Evolutionary conservation across 1,140 invertebrate species (phyloP), one percentile per base, ranked within the genome.

Genomic region (Melipona quadrifasciata): DNA sequence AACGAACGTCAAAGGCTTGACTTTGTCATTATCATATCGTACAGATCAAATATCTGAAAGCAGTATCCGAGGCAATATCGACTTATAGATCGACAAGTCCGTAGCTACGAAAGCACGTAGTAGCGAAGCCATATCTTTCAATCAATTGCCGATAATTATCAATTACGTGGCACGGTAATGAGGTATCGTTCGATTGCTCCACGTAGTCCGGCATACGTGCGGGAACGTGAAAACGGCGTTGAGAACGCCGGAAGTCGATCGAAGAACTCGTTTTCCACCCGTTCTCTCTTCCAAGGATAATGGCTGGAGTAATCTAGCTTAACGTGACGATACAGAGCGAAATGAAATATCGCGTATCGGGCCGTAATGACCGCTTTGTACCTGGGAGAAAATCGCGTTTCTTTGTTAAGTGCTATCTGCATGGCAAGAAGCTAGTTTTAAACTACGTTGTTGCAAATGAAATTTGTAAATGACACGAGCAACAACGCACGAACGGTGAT

Each of bases 261-360:
- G 86, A 76, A 88, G 65, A 83, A 83, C 86, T 78, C 70, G 80
- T 81, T 85, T n/a, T 80, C 51, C 77, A 80, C 27, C 34, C 64
- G 77, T 87, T 88, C 86, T 80, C 84, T 84, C 65, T n/a, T 67
- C n/a, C 57, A 31, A 47, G 74, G 71, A 87, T 88, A 87, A 87
- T 82, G 76, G 82, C 77, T 71, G 77, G 51, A 64, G 86, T 87
- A 84, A 88, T 88, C 84, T 87, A 84, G 70, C 68, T 77, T 68
- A 75, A 84, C 77, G 58, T 71, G 73, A 67, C 84, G 78, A 77
- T 73, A 78, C 75, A 71, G 87, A 76, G 55, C 73, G 67, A 87
- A 65, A 86, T 80, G 75, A 88, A 80, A 87, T 78, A 87, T 87
- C 71, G 86, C 76, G 34, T 27, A 74, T 39, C 51, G 4, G 51